Conservation (phyloP, 2,888 invertebrate genomes). For the Rhagonycha fulva region DNA sequence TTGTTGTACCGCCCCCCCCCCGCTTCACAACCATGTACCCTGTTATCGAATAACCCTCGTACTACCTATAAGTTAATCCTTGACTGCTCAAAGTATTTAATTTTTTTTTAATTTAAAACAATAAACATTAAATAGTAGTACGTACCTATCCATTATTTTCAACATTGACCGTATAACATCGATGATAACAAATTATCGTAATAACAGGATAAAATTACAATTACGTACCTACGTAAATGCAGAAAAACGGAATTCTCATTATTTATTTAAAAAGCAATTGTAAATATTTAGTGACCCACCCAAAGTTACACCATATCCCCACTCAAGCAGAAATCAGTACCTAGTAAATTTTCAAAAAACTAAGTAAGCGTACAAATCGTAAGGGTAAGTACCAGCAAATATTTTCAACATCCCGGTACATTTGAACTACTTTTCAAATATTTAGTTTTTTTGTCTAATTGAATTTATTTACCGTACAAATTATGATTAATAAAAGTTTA, state of each 20-base stretch:
- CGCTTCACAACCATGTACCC: not conserved
- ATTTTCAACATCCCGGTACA: not conserved
- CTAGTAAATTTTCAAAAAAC: not conserved
- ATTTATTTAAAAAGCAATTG: not conserved
- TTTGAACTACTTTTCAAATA: not conserved
- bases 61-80: not conserved
- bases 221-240: not conserved
- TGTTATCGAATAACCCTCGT: not conserved
- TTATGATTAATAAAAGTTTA: not conserved
- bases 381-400: not conserved
- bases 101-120: not conserved
- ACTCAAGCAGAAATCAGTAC: not conserved
- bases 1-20: too few species aligned
- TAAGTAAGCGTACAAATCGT: not conserved
- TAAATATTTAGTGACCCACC: not conserved
- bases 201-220: not conserved
- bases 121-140: not conserved
- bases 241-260: not conserved
- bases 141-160: not conserved
- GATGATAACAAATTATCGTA: not conserved
- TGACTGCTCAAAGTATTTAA: not conserved
- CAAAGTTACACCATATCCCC: not conserved
- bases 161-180: not conserved
- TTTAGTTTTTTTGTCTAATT: not conserved
- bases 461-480: not conserved